Evolutionary conservation across 1,140 invertebrate genomes (phyloP).

Genomic region (Arctopsyche grandis): DNA sequence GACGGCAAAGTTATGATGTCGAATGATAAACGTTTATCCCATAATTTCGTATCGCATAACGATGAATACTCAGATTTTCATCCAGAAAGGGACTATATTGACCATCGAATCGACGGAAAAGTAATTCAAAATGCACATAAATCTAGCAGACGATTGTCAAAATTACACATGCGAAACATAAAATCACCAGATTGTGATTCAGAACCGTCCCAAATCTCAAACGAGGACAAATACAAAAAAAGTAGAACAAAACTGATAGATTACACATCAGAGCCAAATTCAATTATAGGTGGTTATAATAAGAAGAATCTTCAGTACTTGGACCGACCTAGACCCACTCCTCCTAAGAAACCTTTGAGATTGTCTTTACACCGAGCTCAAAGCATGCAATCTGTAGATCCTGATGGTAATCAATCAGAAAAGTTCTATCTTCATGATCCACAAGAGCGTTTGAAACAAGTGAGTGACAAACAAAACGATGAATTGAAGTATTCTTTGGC

Average conservation of each 20-base stretch:
- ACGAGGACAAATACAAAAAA: constrained; percentile 54
- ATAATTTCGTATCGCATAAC: constrained; percentile 26
- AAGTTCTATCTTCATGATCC: constrained; percentile 53
- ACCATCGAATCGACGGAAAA: constrained; percentile 65
- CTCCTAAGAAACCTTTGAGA: constrained; percentile 84
- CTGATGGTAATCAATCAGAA: constrained; percentile 30
- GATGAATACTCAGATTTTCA: constrained; percentile 60
- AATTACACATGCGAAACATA: constrained; percentile 68
- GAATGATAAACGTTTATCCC: constrained; percentile 5
- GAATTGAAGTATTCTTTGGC: constrained; percentile 47
- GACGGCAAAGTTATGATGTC: constrained; percentile 11
- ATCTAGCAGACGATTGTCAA: constrained; percentile 62
- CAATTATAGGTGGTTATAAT: constrained; percentile 62
- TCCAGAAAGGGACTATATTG: constrained; percentile 60
- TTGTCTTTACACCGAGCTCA: constrained; percentile 83
- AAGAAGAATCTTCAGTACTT: constrained; percentile 61
- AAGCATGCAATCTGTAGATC: constrained; percentile 79
- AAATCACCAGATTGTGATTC: constrained; percentile 76
- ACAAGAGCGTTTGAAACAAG: constrained; percentile 36
- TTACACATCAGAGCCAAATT: constrained; percentile 69
- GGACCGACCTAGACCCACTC: constrained; percentile 72
- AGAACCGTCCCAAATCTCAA: constrained; percentile 66
- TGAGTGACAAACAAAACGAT: constrained; percentile 40
- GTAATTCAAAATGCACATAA: constrained; percentile 65
- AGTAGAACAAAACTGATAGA: constrained; percentile 60